These are phyloP conservation scores for Drosophila oshimai DNA, from an alignment of 1,140 invertebrate species.

Conservation along the genomic window DNA sequence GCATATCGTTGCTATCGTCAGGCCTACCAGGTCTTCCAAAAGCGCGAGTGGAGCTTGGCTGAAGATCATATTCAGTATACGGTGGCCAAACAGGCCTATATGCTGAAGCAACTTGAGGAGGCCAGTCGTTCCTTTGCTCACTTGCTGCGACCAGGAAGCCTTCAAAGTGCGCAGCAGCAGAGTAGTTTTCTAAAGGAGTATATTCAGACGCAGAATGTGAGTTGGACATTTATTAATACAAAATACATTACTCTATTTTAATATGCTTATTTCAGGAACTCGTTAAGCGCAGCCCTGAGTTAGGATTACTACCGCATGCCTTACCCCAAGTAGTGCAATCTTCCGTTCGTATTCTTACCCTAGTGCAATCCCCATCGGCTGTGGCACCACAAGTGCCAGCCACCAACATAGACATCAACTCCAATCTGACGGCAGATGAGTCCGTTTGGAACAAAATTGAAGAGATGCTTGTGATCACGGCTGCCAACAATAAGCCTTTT, in stretches of 20 bases:
- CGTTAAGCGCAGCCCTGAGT: conserved; percentile 67
- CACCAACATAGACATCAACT: conserved; percentile 86
- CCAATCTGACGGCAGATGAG: conserved; percentile 76
- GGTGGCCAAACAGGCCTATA: conserved; percentile 93
- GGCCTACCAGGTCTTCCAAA: conserved; percentile 91
- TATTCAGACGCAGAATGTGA: conserved; percentile 88
- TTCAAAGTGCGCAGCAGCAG: conserved; percentile 91
- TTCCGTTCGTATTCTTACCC: conserved; percentile 73
- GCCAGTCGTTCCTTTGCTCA: conserved; percentile 91
- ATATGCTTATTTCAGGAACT: conserved; percentile 45
- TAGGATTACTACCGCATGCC: conserved; percentile 67
- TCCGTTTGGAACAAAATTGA: conserved; percentile 89
- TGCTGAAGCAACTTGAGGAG: conserved; percentile 89
- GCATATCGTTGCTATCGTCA: conserved; percentile 95
- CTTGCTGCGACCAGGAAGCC: conserved; percentile 89
- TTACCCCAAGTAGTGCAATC: conserved; percentile 74
- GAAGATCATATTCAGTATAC: conserved; percentile 98
- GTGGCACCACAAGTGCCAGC: conserved; percentile 87
- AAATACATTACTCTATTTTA: neutral
- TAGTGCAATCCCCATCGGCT: conserved; percentile 79
- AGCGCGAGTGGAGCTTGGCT: conserved; percentile 93
- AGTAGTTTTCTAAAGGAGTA: conserved; percentile 94
- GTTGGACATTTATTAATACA: neutral
- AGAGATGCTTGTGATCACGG: conserved; percentile 89
- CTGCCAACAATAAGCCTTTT: conserved; percentile 87